A percentile compares a stretch with the other conserved stretches of the same genome.
phyloP scores from a whole-genome alignment of 2,888 invertebrate genomes.

The Lasioglossum morio region DNA sequence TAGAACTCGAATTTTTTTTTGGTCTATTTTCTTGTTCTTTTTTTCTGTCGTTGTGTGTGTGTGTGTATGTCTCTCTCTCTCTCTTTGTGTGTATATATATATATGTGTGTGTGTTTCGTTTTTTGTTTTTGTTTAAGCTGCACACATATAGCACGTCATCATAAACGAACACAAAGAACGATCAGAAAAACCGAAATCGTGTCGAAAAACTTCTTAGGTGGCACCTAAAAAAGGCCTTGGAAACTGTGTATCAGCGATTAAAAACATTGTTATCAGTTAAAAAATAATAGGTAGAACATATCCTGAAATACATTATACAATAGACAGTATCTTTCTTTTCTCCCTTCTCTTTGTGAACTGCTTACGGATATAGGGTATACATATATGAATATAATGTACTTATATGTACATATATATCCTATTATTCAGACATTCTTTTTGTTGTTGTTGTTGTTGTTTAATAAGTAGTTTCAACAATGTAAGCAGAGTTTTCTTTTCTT shows the following conservation, averaged over 20 bases:
- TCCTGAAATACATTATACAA: constrained; percentile 50
- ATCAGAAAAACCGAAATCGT: constrained; percentile 56
- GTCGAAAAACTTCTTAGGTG: constrained; percentile 55
- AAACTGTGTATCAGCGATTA: constrained; percentile 68
- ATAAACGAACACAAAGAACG: constrained; percentile 52
- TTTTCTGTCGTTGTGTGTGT: not conserved
- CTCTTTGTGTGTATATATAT: no score
- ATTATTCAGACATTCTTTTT: constrained; percentile 44
- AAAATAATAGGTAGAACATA: constrained; percentile 66
- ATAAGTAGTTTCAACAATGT: constrained; percentile 71
- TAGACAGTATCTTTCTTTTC: constrained; percentile 40
- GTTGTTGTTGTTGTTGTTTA: constrained; percentile 50
- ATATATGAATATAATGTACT: constrained; percentile 7
- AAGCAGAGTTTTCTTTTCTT: constrained; percentile 69
- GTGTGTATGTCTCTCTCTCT: not conserved
- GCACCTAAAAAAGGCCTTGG: constrained; percentile 70
- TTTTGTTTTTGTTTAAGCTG: constrained; percentile 28
- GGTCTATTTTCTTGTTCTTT: not conserved
- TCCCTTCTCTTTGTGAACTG: constrained; percentile 46
- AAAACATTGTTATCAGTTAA: constrained; percentile 63
- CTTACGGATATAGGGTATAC: constrained; percentile 62
- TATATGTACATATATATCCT: not conserved
- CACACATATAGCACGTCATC: constrained; percentile 45
- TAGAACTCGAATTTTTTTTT: not conserved
- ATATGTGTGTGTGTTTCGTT: not conserved